Conservation (phyloP, 2,888 invertebrate genomes). For the Tipula lateralis region DNA sequence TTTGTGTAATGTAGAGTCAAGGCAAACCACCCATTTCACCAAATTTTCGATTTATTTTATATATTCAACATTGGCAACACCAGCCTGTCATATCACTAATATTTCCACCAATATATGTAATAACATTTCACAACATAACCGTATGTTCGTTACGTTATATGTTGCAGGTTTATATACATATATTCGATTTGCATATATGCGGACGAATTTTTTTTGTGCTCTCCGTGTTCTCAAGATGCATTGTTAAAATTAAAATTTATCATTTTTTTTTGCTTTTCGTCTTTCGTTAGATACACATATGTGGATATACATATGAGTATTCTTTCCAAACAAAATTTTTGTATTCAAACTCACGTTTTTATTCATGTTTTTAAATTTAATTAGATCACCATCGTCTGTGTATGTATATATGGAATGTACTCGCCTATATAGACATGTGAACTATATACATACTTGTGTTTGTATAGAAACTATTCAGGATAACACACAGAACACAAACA, state of each 20-base stretch:
- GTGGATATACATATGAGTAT: background rate
- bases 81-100: too few species aligned
- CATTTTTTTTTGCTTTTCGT: background rate
- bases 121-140: too few species aligned
- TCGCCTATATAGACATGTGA: background rate
- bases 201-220: background rate
- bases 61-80: too few species aligned
- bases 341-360: constrained; percentile 19
- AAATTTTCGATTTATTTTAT: too few species aligned
- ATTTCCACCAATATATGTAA: too few species aligned
- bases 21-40: too few species aligned
- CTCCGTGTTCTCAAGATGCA: background rate
- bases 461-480: background rate
- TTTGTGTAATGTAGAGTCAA: too few species aligned
- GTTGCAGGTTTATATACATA: background rate
- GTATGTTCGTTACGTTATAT: background rate
- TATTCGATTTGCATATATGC: background rate
- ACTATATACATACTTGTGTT: background rate
- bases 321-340: background rate
- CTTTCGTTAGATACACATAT: background rate
- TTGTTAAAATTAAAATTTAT: background rate
- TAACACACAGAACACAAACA: background rate
- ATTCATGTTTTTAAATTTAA: background rate
- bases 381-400: background rate
- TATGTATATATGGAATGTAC: background rate